A percentile compares a stretch with the other conserved stretches of the same genome.
These are phyloP conservation scores for Periophthalmus magnuspinnatus DNA, from an alignment of 2,797 vertebrate genomes.

Conservation along the genomic window DNA sequence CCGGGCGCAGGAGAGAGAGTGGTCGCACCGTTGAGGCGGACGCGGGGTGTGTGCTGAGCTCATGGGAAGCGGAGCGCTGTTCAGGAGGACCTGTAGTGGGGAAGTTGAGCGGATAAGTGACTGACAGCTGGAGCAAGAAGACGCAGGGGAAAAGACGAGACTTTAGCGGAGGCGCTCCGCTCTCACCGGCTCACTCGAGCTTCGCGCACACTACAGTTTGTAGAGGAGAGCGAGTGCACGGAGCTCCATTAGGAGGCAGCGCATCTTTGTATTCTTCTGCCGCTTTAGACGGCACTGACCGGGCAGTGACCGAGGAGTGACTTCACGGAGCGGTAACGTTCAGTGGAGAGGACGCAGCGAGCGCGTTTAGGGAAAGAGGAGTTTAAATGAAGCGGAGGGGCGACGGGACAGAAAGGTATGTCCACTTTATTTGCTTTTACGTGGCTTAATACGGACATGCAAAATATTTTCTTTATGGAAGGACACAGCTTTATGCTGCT, in stretches of 20 bases:
- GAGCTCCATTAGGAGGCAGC: slow-evolving; percentile 41
- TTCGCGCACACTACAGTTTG: slow-evolving; percentile 20
- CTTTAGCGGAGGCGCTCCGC: slow-evolving; percentile 14
- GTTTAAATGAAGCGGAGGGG: slow-evolving; percentile 26
- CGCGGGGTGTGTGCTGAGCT: slow-evolving; percentile 10
- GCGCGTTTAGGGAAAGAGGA: slow-evolving; percentile 34
- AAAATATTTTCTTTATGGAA: not conserved
- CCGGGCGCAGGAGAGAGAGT: slow-evolving; percentile 51
- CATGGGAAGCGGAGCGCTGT: slow-evolving; percentile 20
- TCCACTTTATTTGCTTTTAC: slow-evolving; percentile 29
- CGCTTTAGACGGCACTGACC: slow-evolving; percentile 23
- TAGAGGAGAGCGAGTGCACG: slow-evolving; percentile 42
- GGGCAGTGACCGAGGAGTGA: slow-evolving; percentile 37
- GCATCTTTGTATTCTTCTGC: slow-evolving; percentile 24
- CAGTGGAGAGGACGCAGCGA: slow-evolving; percentile 43
- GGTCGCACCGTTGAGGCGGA: slow-evolving; percentile 40
- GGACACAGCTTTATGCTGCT: slow-evolving; percentile 17
- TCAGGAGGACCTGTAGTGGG: slow-evolving; percentile 48
- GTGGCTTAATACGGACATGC: not conserved
- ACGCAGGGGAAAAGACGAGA: slow-evolving; percentile 2
- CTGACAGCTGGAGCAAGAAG: slow-evolving; percentile 21
- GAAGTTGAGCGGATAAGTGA: slow-evolving; percentile 49
- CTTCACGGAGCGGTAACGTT: slow-evolving; percentile 31
- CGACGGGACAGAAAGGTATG: slow-evolving; percentile 54
- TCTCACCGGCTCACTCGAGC: slow-evolving; percentile 8